Evolutionary conservation across 2,797 vertebrate genomes (phyloP).

Genomic region (Pipistrellus pygmaeus): DNA sequence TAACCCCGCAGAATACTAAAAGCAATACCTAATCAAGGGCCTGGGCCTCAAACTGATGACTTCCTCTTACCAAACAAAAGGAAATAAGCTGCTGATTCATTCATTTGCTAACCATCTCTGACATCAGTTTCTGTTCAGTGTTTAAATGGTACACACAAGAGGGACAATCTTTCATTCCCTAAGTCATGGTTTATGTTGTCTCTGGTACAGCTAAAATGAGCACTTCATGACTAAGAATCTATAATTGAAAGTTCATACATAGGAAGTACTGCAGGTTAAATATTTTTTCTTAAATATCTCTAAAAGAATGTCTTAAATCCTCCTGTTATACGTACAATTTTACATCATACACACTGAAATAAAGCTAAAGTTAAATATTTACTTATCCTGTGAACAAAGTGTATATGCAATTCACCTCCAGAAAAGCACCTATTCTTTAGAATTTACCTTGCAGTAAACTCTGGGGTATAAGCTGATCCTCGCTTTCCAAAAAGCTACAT

Average conservation of each 20-base stretch:
- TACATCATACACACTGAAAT: neutral
- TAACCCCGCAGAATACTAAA: neutral
- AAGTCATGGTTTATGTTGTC: neutral
- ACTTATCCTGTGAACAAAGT: neutral
- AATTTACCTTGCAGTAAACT: neutral
- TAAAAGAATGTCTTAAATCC: slow-evolving; percentile 12
- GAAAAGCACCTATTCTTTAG: neutral
- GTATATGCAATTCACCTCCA: neutral
- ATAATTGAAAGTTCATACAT: neutral
- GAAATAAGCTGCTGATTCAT: neutral
- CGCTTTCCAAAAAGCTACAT: neutral
- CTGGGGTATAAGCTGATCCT: neutral
- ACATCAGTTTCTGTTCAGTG: slow-evolving; percentile 21
- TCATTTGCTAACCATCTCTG: neutral
- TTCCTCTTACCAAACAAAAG: slow-evolving; percentile 32
- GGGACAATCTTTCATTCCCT: neutral
- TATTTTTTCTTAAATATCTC: neutral
- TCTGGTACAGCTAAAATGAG: slow-evolving; percentile 23
- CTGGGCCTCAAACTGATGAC: neutral
- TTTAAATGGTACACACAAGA: neutral
- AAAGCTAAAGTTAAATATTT: neutral
- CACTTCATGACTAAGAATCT: slow-evolving; percentile 6
- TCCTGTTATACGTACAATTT: neutral
- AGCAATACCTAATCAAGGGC: neutral
- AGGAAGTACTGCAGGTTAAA: neutral